phyloP scores from a whole-genome alignment of 1,140 invertebrate species.

The Chrysoperla carnea region DNA sequence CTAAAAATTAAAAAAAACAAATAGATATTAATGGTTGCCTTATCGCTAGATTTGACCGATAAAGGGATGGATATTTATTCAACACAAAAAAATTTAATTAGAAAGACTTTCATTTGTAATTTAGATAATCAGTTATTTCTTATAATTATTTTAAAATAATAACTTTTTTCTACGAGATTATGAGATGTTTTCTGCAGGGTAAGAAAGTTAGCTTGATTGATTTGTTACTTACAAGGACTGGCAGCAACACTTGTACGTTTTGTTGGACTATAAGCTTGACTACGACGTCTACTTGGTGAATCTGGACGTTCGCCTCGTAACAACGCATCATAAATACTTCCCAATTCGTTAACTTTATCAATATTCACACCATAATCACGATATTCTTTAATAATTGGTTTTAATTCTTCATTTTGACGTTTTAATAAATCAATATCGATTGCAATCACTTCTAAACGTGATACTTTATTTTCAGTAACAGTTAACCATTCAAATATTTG shows the following conservation, averaged over 20 bases:
- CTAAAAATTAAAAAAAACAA: slow-evolving; percentile 19
- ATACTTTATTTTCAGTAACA: slow-evolving; percentile 54
- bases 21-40: slow-evolving; percentile 14
- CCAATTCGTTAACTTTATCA: slow-evolving; percentile 84
- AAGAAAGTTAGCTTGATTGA: not conserved
- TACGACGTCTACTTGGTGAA: slow-evolving; percentile 46
- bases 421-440: slow-evolving; percentile 72
- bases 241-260: slow-evolving; percentile 40
- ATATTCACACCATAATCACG: slow-evolving; percentile 70
- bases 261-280: slow-evolving; percentile 50
- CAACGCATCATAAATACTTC: slow-evolving; percentile 66
- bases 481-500: slow-evolving; percentile 76
- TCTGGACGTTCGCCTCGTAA: slow-evolving; percentile 54
- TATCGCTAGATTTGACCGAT: too few relatives aligned
- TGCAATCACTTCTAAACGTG: slow-evolving; percentile 61
- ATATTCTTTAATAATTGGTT: slow-evolving; percentile 80
- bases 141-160: too few relatives aligned
- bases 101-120: too few relatives aligned
- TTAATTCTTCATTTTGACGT: slow-evolving; percentile 68
- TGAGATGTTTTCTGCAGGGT: too few relatives aligned
- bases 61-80: too few relatives aligned
- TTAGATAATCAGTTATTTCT: too few relatives aligned
- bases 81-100: too few relatives aligned
- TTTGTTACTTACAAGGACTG: slow-evolving; percentile 25
- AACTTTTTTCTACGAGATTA: too few relatives aligned